These are phyloP conservation scores for Heliconius cydno DNA, from an alignment of 2,888 invertebrate species.

Conservation along the genomic window DNA sequence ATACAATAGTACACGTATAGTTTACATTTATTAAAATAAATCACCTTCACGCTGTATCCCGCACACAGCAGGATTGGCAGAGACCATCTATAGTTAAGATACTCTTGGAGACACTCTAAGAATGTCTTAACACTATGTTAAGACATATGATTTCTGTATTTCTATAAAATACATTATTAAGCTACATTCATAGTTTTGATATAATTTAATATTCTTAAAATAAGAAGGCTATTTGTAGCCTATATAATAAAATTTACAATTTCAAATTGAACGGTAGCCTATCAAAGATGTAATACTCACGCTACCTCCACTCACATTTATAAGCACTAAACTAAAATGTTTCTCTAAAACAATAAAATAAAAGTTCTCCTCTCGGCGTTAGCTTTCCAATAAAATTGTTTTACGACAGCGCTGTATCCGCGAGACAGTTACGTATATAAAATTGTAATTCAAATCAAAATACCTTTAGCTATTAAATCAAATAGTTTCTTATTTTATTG, in stretches of 20 bases:
- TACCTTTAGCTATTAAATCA: slow-evolving; percentile 14
- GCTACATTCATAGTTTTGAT: background rate
- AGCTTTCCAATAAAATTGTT: slow-evolving; percentile 28
- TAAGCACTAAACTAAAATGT: slow-evolving; percentile 14
- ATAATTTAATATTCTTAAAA: no score
- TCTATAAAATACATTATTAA: no score
- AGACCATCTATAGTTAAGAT: no score
- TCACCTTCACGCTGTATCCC: no score
- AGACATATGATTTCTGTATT: no score
- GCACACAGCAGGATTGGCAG: no score
- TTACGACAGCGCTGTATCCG: slow-evolving; percentile 4
- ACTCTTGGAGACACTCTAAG: no score
- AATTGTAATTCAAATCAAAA: slow-evolving; percentile 12
- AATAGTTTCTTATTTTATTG: background rate
- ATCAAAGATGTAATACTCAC: background rate
- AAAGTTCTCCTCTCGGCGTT: slow-evolving; percentile 15
- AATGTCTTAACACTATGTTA: no score
- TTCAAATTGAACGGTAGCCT: background rate
- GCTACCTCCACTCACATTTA: slow-evolving; percentile 5
- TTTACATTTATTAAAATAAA: no score
- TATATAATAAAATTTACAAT: background rate
- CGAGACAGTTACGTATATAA: slow-evolving; percentile 1
- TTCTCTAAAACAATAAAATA: slow-evolving; percentile 22
- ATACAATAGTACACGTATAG: no score
- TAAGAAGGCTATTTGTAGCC: background rate